Conservation (phyloP, 1,140 invertebrate genomes). For the Myzus persicae region DNA sequence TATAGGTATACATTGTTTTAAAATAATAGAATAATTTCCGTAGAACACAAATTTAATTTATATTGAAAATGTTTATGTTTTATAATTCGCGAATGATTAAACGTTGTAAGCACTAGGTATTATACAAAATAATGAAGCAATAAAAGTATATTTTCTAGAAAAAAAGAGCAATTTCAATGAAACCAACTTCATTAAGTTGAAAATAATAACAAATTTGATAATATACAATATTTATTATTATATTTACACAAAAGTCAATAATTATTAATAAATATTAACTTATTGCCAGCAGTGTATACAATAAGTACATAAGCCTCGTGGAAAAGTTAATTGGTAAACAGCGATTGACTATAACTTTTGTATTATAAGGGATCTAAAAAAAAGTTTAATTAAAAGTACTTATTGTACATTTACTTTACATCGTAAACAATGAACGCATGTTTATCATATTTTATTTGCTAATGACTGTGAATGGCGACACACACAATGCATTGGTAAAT, state of each 20-base stretch:
- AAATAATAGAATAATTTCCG: neutral
- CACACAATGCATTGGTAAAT: neutral
- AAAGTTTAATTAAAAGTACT: constrained; percentile 15
- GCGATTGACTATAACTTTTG: neutral
- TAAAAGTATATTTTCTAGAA: neutral
- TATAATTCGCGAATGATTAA: neutral
- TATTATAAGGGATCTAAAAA: neutral
- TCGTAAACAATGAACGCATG: neutral
- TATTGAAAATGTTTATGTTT: neutral
- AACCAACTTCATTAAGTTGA: neutral
- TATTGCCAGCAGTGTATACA: neutral
- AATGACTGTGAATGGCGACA: neutral
- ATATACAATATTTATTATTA: neutral
- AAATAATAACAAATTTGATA: neutral
- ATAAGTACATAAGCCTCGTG: neutral
- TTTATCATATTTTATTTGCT: neutral
- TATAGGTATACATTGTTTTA: neutral
- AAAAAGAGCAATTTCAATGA: neutral
- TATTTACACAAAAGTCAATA: neutral
- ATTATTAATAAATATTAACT: neutral
- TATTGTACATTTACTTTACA: neutral
- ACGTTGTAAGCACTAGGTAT: neutral
- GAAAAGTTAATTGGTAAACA: neutral
- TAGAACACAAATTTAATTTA: neutral
- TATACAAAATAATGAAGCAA: neutral